Evolutionary conservation across 2,888 invertebrate genomes (phyloP).

Genomic region (Parnassius mnemosyne): DNA sequence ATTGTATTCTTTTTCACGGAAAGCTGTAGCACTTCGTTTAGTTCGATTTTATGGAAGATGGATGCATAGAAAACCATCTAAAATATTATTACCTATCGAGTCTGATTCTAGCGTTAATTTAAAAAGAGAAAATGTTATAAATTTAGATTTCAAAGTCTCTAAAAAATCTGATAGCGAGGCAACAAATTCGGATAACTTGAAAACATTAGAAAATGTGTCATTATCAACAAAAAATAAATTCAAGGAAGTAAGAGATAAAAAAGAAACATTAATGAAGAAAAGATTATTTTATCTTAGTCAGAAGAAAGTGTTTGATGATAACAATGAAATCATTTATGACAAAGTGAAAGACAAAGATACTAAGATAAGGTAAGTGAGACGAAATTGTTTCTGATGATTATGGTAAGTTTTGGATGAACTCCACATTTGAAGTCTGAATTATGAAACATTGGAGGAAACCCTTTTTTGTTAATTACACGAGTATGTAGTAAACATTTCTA

Average conservation of each 20-base stretch:
- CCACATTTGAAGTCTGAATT: no score
- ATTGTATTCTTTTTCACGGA: slow-evolving; percentile 34
- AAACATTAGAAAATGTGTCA: not conserved
- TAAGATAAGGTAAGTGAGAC: slow-evolving; percentile 68
- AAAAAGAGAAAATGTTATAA: slow-evolving; percentile 67
- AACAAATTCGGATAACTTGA: slow-evolving; percentile 7
- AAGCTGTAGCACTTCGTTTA: slow-evolving; percentile 34
- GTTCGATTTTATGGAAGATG: slow-evolving; percentile 68
- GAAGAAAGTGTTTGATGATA: slow-evolving; percentile 74
- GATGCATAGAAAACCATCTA: slow-evolving; percentile 74
- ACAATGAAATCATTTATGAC: slow-evolving; percentile 79
- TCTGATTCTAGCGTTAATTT: slow-evolving; percentile 46
- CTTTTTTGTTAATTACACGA: no score
- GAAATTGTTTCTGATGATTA: no score
- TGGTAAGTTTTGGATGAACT: no score
- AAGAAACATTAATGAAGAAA: slow-evolving; percentile 52
- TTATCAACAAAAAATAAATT: slow-evolving; percentile 38
- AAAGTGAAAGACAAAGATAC: slow-evolving; percentile 83
- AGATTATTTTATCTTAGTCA: slow-evolving; percentile 57
- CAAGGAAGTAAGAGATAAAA: slow-evolving; percentile 51
- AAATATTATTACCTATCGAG: slow-evolving; percentile 74
- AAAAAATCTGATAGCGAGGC: slow-evolving; percentile 35
- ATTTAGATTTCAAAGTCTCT: slow-evolving; percentile 45
- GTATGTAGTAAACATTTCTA: no score
- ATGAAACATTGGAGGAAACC: no score